Evolutionary conservation across 2,113 vertebrate species (phyloP), one percentile per base, ranked within the genome.

Genomic region (Eulemur macaco): DNA sequence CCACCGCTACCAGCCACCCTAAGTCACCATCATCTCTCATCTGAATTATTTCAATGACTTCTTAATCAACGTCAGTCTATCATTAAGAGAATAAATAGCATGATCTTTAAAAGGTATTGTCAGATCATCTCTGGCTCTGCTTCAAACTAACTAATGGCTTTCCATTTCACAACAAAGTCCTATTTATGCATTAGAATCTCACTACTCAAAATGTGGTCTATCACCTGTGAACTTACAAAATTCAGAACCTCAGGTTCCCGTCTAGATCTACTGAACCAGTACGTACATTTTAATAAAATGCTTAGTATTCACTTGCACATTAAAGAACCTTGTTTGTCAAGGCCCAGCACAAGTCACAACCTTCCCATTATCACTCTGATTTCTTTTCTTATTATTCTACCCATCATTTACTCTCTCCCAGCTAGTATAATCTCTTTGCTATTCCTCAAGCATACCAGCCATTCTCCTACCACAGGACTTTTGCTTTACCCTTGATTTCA

Each of bases 281-380:
- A 60, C n/a, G 8, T 39, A 6, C 18, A 17, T 37, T 60, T 81
- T 42, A 82, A 18, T n/a, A 60, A 85, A 25, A 69, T 42, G 10
- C n/a, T 37, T 42, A 29, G 34, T 34, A 58, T 42, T 83, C 21
- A 76, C 27, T 5, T 37, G 58, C 1, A 25, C 34, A 13, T 78
- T 45, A 42, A 64, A 92, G 29, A 25, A 20, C 18, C 17, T 20
- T 81, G 37, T 37, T 81, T 47, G 13, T 3, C 11, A 63, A 54
- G 18, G n/a, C 0, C 23, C 27, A 23, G 7, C 5, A 50, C 5
- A 78, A 6, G 39, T n/a, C 34, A 5, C 3, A 17, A 29, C 8
- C 47, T 3, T 34, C 15, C 25, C 4, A 14, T 20, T 8, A 23
- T 39, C 17, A 56, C 13, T 56, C 17, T 27, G 52, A 78, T 64